phyloP scores from a whole-genome alignment of 1,140 invertebrate species.

The Pteromalus puparum region DNA sequence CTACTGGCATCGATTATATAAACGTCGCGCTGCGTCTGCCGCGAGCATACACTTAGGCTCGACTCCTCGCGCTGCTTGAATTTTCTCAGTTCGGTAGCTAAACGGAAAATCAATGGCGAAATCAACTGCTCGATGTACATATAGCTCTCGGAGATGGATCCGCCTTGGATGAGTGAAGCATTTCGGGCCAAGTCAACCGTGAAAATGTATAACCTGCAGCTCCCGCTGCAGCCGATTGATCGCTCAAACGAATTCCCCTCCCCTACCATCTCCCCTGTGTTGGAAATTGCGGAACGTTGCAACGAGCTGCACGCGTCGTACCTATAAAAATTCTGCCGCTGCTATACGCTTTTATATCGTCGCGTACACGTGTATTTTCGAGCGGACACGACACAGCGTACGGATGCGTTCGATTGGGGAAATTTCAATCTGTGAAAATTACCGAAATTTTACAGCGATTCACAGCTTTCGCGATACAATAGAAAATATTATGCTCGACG shows the following conservation, averaged over 20 bases:
- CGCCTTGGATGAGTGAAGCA: slow-evolving; percentile 14
- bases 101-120: slow-evolving; percentile 31
- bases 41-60: neutral
- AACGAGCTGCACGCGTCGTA: neutral
- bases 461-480: too few species aligned
- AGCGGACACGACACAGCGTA: too few species aligned
- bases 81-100: slow-evolving; percentile 13
- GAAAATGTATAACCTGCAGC: slow-evolving; percentile 9
- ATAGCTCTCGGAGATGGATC: neutral
- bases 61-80: neutral
- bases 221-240: neutral
- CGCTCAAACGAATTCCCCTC: neutral
- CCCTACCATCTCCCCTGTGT: too few species aligned
- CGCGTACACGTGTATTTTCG: too few species aligned
- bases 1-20: neutral
- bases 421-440: too few species aligned
- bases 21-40: too few species aligned
- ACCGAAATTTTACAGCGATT: too few species aligned
- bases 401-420: too few species aligned
- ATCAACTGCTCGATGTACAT: slow-evolving; percentile 11
- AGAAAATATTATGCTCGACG: too few species aligned
- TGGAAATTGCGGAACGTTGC: neutral
- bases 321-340: neutral
- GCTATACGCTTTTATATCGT: too few species aligned
- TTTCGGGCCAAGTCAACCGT: neutral